phyloP scores from a whole-genome alignment of 2,797 vertebrate genomes.

The Gobio occitaniae region DNA sequence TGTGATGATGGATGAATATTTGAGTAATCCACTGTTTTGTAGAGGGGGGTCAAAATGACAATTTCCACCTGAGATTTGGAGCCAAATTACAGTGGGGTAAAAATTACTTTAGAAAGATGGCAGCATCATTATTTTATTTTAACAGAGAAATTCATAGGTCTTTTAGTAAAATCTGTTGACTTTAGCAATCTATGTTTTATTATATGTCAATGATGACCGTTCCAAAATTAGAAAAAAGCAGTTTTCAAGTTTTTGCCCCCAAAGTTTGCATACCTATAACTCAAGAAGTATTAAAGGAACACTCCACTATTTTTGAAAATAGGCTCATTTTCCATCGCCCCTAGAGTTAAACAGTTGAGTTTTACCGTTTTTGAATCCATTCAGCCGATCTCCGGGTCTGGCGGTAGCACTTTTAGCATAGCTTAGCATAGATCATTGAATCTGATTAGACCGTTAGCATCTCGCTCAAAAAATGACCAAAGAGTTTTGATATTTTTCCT shows the following conservation, averaged over 20 bases:
- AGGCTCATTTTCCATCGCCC: no score
- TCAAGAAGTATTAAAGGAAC: not conserved
- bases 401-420: no score
- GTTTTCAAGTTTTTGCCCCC: not conserved
- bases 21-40: not conserved
- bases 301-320: no score
- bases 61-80: not conserved
- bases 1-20: not conserved
- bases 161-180: not conserved
- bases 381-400: no score
- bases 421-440: no score
- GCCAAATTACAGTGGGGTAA: not conserved
- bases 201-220: not conserved
- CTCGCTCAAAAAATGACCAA: no score
- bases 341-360: no score
- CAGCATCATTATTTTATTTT: not conserved
- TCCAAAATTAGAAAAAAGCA: not conserved
- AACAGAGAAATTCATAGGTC: not conserved
- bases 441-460: no score
- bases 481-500: no score
- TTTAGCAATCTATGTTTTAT: not conserved
- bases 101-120: not conserved
- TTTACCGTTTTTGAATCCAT: no score
- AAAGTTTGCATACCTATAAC: not conserved
- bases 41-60: not conserved